Evolutionary conservation across 2,888 invertebrate genomes (phyloP).

Genomic region (Callyntrura sp.): DNA sequence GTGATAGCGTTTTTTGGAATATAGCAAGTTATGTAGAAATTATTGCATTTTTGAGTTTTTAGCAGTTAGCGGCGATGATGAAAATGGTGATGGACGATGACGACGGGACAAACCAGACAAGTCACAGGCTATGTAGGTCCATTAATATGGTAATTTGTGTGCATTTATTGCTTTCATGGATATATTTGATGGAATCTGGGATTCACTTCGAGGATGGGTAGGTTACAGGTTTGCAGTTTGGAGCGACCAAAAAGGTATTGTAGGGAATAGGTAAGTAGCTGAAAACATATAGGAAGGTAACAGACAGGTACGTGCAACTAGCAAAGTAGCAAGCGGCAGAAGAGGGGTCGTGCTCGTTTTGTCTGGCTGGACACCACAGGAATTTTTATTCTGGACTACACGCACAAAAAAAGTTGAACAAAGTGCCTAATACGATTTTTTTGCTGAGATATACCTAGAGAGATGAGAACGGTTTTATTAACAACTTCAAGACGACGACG

Average conservation of each 20-base stretch:
- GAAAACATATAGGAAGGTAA: neutral
- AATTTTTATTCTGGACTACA: too few relatives aligned
- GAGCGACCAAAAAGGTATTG: neutral
- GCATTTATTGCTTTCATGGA: neutral
- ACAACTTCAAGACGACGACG: neutral
- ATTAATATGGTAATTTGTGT: conserved; percentile 8
- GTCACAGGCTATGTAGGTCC: neutral
- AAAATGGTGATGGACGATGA: neutral
- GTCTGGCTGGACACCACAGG: too few relatives aligned
- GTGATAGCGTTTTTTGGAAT: conserved; percentile 10
- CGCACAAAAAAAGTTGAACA: too few relatives aligned
- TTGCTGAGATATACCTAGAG: too few relatives aligned
- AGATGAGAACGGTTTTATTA: too few relatives aligned
- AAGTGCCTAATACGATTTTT: too few relatives aligned
- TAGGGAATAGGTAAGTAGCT: neutral
- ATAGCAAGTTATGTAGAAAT: neutral
- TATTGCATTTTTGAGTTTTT: conserved; percentile 9
- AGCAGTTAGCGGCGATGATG: neutral
- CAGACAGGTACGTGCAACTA: neutral
- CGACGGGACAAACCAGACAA: neutral
- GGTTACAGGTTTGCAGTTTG: neutral
- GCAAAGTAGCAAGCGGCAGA: neutral
- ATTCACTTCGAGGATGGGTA: conserved; percentile 1
- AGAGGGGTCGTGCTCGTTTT: neutral
- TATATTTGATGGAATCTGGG: conserved; percentile 19